Percentiles rank a stretch among this genome's conserved stretches.
Conservation (phyloP, 2,797 vertebrate genomes). For the Halcyon smyrnensis region DNA sequence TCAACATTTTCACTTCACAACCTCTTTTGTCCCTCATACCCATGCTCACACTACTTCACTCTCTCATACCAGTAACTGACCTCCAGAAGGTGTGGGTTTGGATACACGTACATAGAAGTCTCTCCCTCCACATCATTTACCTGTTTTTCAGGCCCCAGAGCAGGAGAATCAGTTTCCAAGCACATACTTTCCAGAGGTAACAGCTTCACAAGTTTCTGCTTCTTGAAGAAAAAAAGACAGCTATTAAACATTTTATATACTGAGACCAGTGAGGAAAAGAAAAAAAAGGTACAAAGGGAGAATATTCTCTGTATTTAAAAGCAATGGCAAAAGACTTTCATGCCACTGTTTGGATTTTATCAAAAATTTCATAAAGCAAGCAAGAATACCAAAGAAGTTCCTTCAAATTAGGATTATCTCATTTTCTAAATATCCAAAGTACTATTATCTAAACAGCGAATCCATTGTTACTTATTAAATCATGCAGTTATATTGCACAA, state of each 20-base stretch:
- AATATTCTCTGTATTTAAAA: neutral
- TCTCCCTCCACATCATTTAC: slow-evolving; percentile 67
- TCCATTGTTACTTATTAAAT: neutral
- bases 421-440: neutral
- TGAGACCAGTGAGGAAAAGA: neutral
- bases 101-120: neutral
- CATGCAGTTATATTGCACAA: neutral
- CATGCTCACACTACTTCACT: neutral
- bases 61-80: fast-evolving
- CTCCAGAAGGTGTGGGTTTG: neutral
- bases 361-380: neutral
- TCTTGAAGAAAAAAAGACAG: slow-evolving; percentile 84
- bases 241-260: neutral
- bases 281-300: neutral
- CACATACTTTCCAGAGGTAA: slow-evolving; percentile 93
- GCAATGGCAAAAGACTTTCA: neutral
- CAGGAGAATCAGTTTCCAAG: slow-evolving; percentile 95
- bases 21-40: neutral
- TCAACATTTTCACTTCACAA: neutral
- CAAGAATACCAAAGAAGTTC: neutral
- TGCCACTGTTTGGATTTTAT: neutral
- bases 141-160: slow-evolving; percentile 93
- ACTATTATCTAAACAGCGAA: neutral
- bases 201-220: slow-evolving; percentile 96
- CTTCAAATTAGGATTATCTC: neutral